Evolutionary conservation across 2,113 vertebrate genomes (phyloP).

Genomic region (Nerophis lumbriciformis): DNA sequence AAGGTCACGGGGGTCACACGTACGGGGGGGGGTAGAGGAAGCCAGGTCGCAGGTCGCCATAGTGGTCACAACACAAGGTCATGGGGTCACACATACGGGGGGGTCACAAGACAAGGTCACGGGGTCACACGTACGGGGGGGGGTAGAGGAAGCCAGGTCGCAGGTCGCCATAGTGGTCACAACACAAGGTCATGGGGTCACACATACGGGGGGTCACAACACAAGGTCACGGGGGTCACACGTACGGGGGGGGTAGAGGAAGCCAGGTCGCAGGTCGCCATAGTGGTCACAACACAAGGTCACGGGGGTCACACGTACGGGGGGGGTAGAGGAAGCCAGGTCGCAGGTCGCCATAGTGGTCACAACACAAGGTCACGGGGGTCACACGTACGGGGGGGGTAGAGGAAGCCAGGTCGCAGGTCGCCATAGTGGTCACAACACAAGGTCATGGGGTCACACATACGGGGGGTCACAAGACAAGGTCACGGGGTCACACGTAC

Average conservation of each 20-base stretch:
- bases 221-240: no score
- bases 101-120: no score
- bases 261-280: slow-evolving; percentile 55
- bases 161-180: slow-evolving; percentile 71
- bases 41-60: slow-evolving; percentile 51
- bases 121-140: slow-evolving; percentile 70
- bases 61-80: slow-evolving; percentile 76
- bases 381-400: slow-evolving; percentile 77
- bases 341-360: slow-evolving; percentile 62
- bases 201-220: slow-evolving; percentile 81
- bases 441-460: background rate
- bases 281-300: slow-evolving; percentile 79
- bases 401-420: slow-evolving; percentile 75
- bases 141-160: slow-evolving; percentile 80
- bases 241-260: slow-evolving; percentile 87
- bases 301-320: slow-evolving; percentile 59
- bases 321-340: slow-evolving; percentile 84
- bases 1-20: background rate
- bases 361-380: slow-evolving; percentile 65
- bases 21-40: slow-evolving; percentile 92
- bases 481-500: slow-evolving; percentile 50
- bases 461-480: no score
- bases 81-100: slow-evolving; percentile 69
- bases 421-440: slow-evolving; percentile 77
- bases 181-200: slow-evolving; percentile 42